A percentile compares a stretch with the other conserved stretches of the same genome.
Evolutionary conservation across 2,113 vertebrate species (phyloP).

Genomic region (Cebidichthys violaceus): DNA sequence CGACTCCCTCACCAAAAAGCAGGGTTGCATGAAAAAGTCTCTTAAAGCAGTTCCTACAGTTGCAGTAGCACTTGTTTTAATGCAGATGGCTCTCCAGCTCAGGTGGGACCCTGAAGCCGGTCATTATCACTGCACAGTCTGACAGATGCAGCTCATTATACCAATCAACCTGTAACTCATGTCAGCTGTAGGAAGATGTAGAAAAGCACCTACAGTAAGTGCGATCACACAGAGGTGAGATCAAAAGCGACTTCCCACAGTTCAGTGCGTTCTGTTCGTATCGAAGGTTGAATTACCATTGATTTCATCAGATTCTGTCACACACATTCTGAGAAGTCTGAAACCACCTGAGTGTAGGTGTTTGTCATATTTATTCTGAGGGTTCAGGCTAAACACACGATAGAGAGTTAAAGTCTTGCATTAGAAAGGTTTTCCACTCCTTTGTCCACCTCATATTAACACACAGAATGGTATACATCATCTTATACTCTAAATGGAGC

Average conservation of each 20-base stretch:
- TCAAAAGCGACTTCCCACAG: background rate
- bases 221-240: no score
- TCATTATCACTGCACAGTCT: background rate
- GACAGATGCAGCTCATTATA: background rate
- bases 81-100: background rate
- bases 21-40: background rate
- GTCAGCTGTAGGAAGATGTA: background rate
- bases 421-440: background rate
- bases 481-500: no score
- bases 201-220: background rate
- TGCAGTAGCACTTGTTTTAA: background rate
- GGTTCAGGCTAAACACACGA: background rate
- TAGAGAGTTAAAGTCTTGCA: background rate
- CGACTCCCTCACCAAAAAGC: no score
- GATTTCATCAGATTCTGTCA: constrained; percentile 44
- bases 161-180: background rate
- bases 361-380: background rate
- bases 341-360: background rate
- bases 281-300: constrained; percentile 15
- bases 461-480: no score
- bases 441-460: background rate
- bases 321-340: background rate
- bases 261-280: background rate
- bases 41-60: background rate
- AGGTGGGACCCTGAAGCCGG: background rate